phyloP scores from a whole-genome alignment of 2,113 vertebrate genomes.

The Cyanoramphus novaezelandiae region DNA sequence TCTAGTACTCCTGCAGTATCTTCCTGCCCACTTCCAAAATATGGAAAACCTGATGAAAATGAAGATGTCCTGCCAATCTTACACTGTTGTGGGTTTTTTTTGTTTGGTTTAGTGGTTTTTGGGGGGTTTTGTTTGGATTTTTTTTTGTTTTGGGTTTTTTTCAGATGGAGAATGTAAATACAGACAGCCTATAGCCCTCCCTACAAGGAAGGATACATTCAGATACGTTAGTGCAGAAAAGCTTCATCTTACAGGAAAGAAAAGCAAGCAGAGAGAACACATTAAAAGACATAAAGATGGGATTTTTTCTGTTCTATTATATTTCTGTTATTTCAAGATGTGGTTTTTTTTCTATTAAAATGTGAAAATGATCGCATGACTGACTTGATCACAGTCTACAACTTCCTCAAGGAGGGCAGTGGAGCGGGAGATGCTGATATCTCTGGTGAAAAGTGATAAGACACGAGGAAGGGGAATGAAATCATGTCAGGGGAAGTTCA shows the following conservation, averaged over 20 bases:
- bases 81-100: background rate
- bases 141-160: background rate
- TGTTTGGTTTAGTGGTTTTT: background rate
- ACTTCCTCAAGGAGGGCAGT: background rate
- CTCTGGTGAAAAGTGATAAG: rapidly evolving
- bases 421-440: background rate
- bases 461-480: rapidly evolving
- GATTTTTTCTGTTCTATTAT: background rate
- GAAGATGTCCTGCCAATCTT: background rate
- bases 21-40: background rate
- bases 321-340: background rate
- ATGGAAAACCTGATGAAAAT: background rate
- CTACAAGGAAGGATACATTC: background rate
- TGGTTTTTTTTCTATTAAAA: background rate
- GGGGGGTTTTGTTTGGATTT: background rate
- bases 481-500: background rate
- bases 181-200: background rate
- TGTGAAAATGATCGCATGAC: background rate
- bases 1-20: background rate
- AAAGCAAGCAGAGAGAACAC: background rate
- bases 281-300: background rate
- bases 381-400: background rate
- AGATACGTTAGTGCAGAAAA: background rate
- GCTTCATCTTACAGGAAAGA: background rate
- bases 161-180: background rate